phyloP scores from a whole-genome alignment of 2,113 vertebrate species.

The Malurus elegans region DNA sequence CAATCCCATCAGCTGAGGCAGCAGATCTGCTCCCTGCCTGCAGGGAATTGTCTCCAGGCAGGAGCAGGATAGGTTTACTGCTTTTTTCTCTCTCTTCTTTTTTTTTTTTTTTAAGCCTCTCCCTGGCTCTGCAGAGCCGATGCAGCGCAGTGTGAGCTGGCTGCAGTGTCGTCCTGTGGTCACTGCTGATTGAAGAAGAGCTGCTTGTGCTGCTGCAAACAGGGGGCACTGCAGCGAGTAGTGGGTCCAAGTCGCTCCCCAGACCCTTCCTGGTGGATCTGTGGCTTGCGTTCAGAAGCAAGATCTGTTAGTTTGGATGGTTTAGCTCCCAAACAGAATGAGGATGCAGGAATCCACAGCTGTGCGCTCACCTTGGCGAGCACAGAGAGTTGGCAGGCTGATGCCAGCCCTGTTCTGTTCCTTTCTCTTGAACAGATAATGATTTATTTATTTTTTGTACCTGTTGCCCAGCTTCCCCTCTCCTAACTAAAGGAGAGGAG shows the following conservation, averaged over 20 bases:
- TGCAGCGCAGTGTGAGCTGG: conserved; percentile 1
- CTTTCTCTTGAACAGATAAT: background rate
- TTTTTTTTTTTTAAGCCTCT: background rate
- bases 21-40: conserved; percentile 26
- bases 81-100: background rate
- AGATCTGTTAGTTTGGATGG: rapidly evolving
- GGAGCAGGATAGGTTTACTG: background rate
- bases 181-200: background rate
- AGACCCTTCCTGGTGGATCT: background rate
- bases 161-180: background rate
- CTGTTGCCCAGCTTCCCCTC: background rate
- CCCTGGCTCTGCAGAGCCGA: conserved; percentile 33
- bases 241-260: rapidly evolving
- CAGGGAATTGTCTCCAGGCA: conserved; percentile 6
- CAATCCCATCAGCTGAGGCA: conserved; percentile 2
- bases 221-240: background rate
- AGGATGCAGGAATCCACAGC: background rate
- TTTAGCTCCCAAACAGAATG: background rate
- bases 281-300: background rate
- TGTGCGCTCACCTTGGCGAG: background rate
- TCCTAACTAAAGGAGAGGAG: background rate
- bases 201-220: background rate
- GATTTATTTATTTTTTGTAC: background rate
- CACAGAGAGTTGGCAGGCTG: background rate
- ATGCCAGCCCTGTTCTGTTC: background rate